Evolutionary conservation across 2,797 vertebrate genomes (phyloP).

Genomic region (Salarias fasciatus): DNA sequence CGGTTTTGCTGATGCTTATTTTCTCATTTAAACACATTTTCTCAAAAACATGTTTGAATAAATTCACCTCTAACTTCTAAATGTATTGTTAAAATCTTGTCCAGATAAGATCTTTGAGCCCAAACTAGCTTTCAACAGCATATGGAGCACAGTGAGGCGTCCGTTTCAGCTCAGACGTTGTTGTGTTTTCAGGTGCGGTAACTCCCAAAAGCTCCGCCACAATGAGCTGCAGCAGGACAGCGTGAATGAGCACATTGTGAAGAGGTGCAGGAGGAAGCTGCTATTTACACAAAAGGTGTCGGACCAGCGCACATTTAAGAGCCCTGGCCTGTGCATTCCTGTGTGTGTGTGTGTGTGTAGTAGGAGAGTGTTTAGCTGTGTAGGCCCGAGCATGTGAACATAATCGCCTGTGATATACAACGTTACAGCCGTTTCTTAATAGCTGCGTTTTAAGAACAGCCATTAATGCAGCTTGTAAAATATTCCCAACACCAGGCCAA

Average conservation of each 20-base stretch:
- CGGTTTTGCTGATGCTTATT: too few relatives aligned
- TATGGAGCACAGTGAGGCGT: too few relatives aligned
- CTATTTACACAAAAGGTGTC: conserved; percentile 75
- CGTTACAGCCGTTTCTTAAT: conserved; percentile 78
- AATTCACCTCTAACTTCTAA: too few relatives aligned
- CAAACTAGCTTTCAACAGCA: too few relatives aligned
- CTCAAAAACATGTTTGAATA: too few relatives aligned
- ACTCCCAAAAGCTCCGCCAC: conserved; percentile 1
- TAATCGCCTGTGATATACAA: conserved; percentile 82
- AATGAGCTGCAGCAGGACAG: conserved; percentile 14
- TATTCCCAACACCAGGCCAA: conserved; percentile 83
- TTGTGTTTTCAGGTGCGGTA: conserved; percentile 11
- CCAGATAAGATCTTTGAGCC: too few relatives aligned
- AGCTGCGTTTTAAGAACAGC: conserved; percentile 81
- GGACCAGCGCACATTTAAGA: conserved; percentile 59
- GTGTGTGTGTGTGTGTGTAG: conserved; percentile 40
- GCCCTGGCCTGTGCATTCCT: conserved; percentile 40
- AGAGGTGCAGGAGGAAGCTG: conserved; percentile 49
- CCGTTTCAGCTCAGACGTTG: too few relatives aligned
- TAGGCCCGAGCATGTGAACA: conserved; percentile 59
- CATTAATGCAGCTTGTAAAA: conserved; percentile 86
- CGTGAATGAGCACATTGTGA: conserved; percentile 59
- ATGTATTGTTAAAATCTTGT: too few relatives aligned
- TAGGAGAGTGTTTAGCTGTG: conserved; percentile 60
- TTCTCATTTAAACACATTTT: too few relatives aligned